Evolutionary conservation across 2,113 vertebrate genomes (phyloP).

Genomic region (Eleginops maclovinus): DNA sequence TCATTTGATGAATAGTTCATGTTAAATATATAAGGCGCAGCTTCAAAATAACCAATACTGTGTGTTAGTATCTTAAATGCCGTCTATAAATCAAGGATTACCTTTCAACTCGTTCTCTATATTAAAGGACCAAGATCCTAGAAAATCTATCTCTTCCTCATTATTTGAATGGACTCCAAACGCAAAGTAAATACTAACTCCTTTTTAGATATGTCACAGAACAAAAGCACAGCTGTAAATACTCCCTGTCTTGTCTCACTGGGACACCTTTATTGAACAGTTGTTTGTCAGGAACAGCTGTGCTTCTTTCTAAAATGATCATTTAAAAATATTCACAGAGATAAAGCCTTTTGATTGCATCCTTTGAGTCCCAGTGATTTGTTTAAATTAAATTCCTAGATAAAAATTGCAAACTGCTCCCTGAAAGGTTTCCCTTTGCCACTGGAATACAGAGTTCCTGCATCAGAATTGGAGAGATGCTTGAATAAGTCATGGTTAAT

Average conservation of each 20-base stretch:
- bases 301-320: not conserved
- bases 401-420: not conserved
- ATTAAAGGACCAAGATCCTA: too few relatives aligned
- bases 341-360: not conserved
- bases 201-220: not conserved
- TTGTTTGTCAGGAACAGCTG: not conserved
- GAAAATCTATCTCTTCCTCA: too few relatives aligned
- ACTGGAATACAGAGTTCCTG: constrained; percentile 12
- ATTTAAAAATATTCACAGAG: not conserved
- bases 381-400: constrained; percentile 1
- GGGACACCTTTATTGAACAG: not conserved
- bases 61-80: not conserved
- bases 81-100: too few relatives aligned
- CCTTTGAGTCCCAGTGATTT: not conserved
- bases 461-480: constrained; percentile 19
- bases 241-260: not conserved
- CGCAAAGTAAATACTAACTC: too few relatives aligned
- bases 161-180: too few relatives aligned
- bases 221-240: not conserved
- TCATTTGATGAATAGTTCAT: not conserved
- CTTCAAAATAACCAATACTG: not conserved
- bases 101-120: too few relatives aligned
- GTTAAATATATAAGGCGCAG: not conserved
- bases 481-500: constrained; percentile 58
- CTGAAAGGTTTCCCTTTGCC: constrained; percentile 1